Base-by-base conservation (phyloP, 2,888 invertebrate species). In the Diaprepes abbreviatus region DNA sequence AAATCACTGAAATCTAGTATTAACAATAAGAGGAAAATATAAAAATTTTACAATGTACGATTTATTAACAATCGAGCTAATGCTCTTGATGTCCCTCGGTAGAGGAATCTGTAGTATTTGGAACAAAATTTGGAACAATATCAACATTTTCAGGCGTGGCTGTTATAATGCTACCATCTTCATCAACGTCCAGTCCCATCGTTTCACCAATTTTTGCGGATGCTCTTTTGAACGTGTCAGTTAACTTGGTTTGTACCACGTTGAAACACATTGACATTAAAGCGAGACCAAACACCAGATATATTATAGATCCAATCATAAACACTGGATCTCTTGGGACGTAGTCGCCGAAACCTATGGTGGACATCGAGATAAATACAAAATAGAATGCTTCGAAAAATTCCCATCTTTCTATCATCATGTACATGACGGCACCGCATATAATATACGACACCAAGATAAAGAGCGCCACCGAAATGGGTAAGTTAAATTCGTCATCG, bases 181-280 rank as follows among this genome's bases (percentile, higher is more conserved):
- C 92, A 3, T 90, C 88, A 38, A 93, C 88, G 68, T 89, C 89
- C 48, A 94, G 84, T 2, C 95, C 94, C 73, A 95, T 93, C 1
- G 94, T 93, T 19, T 93, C 93, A 1, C 94, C 93, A 50, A 95
- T 88, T 81, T 95, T 95, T 17, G 91, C 91, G 78, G 93, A 94
- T 0, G 95, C 95, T 74, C 92, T 90, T 75, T 90, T 91, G 80
- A 95, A 95, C 0, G 94, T 93, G 82, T 93, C 90, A 36, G 71
- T 74, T 17, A 74, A 17, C 81, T 90, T 91, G 45, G 92, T 91
- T 86, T 97, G 97, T 0, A 97, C 95, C 12, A 98, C 96, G 80
- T 97, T 97, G 78, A 98, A 95, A 83, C 96, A 95, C 97, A 98
- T 97, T 75, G 97, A 96, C 57, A 97, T 97, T 16, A 98, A 86